A percentile compares a stretch with the other conserved stretches of the same genome.
Evolutionary conservation across 2,113 vertebrate genomes (phyloP).

Genomic region (Apteryx owenii): DNA sequence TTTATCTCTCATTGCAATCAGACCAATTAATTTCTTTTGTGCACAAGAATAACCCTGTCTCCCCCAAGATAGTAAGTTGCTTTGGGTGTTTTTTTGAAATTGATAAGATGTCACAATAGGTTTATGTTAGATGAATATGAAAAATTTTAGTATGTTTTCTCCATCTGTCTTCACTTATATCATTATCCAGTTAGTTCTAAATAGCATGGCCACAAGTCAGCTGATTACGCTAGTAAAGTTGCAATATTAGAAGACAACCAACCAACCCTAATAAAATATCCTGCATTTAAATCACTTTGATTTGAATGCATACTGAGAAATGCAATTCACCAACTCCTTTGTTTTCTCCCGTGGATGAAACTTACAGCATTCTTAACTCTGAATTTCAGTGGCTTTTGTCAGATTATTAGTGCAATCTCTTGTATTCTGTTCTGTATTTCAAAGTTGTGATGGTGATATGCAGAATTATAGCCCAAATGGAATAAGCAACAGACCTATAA

Average conservation of each 20-base stretch:
- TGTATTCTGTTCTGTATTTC: background rate
- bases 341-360: background rate
- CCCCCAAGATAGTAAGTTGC: background rate
- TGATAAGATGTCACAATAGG: background rate
- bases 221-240: background rate
- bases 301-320: background rate
- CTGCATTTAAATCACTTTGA: background rate
- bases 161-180: background rate
- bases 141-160: background rate
- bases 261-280: background rate
- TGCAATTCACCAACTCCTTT: background rate
- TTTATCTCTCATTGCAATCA: constrained; percentile 21
- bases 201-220: background rate
- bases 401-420: background rate
- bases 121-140: background rate
- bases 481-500: background rate
- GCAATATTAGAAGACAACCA: background rate
- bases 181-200: background rate
- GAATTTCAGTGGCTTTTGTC: background rate
- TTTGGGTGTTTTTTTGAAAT: background rate
- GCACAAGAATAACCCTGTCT: background rate
- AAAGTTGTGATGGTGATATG: background rate
- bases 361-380: background rate
- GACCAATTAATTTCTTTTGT: constrained; percentile 30
- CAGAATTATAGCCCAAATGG: background rate